Base-by-base conservation (phyloP, 2,888 invertebrate species). In the Lordiphosa fenestrarum region DNA sequence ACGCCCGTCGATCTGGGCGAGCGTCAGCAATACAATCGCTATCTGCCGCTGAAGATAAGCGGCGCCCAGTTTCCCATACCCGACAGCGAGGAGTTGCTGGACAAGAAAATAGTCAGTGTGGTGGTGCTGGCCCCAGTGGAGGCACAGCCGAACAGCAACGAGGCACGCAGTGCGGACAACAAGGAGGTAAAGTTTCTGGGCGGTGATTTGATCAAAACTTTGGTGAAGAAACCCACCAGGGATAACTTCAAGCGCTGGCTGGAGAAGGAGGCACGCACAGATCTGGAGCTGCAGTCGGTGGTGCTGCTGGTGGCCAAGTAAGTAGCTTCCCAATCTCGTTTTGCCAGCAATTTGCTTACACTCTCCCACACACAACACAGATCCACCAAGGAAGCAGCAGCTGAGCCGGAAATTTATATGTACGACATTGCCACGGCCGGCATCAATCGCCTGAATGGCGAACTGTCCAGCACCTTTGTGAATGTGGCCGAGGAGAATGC, bases 401-500 rank as follows among this genome's bases (percentile, higher is more conserved):
- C 81, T 0, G 92, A 93, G 56, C 93, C 93, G 85, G 96, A 96
- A 90, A 96, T 96, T 77, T 96, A 93, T 89, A 96, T 96, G 96
- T 96, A 95, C 87, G 96, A 96, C 86, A 93, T 95, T 41, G 90
- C 91, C 62, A 93, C 94, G 3, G 92, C 94, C 78, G 92, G 91
- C 38, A 94, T 95, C 2, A 95, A 93, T 88, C 95, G 94, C 89
- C 90, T 96, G 19, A 93, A 92, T 69, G 96, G 96, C 1, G 95
- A 95, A 82, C 90, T 96, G 49, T 96, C 96, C 4, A 92, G 93
- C 49, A 95, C 96, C 36, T 96, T 96, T 78, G 95, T 96, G 2
- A 94, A 95, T 85, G 96, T 95, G 41, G 96, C 96, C 19, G 96
- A 96, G 90, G 95, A 94, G 71, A 96, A 96, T 88, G 93, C 95